Evolutionary conservation across 2,888 invertebrate genomes (phyloP).

Genomic region (Clanis bilineata): DNA sequence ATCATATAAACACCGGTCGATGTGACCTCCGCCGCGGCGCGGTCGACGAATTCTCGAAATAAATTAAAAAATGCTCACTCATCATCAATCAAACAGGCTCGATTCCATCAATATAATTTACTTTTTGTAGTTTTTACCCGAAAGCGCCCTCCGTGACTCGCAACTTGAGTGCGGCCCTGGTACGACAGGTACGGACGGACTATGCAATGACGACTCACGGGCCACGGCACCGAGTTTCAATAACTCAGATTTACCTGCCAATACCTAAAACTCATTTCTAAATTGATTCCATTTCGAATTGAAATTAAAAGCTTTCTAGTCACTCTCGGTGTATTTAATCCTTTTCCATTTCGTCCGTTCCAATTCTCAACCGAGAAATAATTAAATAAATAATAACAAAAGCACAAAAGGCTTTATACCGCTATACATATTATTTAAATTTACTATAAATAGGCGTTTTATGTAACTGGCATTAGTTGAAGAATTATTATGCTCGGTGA

Average conservation of each 20-base stretch:
- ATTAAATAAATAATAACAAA: conserved; percentile 6
- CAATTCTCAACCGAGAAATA: conserved; percentile 4
- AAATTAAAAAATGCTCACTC: conserved; percentile 81
- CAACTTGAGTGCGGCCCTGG: conserved; percentile 47
- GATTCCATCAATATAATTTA: conserved; percentile 82
- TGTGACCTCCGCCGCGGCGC: conserved; percentile 57
- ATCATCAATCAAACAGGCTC: conserved; percentile 80
- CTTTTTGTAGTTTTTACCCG: conserved; percentile 80
- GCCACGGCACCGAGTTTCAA: conserved; percentile 34
- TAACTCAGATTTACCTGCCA: conserved; percentile 32
- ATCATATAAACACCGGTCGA: conserved; percentile 29
- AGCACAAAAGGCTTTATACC: conserved; percentile 19
- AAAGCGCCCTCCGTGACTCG: conserved; percentile 77
- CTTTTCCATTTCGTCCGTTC: conserved; percentile 26
- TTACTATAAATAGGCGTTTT: neutral
- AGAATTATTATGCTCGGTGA: neutral
- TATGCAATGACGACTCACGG: conserved; percentile 20
- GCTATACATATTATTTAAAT: conserved; percentile 7
- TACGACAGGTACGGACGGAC: conserved; percentile 68
- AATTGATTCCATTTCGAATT: conserved; percentile 34
- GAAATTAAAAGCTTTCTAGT: conserved; percentile 30
- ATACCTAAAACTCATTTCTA: conserved; percentile 44
- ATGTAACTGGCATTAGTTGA: neutral
- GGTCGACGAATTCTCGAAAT: conserved; percentile 76
- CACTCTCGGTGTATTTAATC: conserved; percentile 34